These are phyloP conservation scores for Artemia sp. DNA, from an alignment of 2,888 invertebrate genomes.

Conservation along the genomic window DNA sequence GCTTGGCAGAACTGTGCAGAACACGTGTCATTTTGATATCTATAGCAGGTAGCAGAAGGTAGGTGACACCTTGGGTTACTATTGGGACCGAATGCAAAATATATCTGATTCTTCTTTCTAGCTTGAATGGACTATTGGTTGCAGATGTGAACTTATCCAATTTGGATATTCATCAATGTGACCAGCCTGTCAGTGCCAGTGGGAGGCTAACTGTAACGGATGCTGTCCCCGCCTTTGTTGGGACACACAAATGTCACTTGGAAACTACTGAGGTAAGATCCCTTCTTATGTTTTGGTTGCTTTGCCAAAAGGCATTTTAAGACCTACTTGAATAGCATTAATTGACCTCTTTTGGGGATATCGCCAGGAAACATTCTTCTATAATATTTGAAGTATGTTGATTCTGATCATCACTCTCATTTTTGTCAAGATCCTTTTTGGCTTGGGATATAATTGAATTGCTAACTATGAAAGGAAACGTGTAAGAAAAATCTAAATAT, in stretches of 20 bases:
- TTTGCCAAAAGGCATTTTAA: no score
- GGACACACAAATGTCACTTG: conserved; percentile 76
- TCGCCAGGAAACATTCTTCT: conserved; percentile 19
- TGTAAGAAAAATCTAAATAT: no score
- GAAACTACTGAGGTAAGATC: conserved; percentile 59
- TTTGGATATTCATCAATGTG: conserved; percentile 68
- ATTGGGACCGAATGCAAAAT: background rate
- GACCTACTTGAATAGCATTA: background rate
- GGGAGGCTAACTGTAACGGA: conserved; percentile 30
- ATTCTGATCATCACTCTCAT: conserved; percentile 17
- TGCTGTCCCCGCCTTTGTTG: conserved; percentile 61
- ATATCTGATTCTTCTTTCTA: background rate
- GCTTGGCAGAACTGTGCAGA: no score
- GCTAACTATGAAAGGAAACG: no score
- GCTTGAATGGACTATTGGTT: conserved; percentile 41
- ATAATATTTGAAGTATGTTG: conserved; percentile 11
- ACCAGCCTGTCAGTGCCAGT: conserved; percentile 25
- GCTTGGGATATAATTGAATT: no score
- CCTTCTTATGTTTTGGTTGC: conserved; percentile 47
- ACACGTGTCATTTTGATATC: no score
- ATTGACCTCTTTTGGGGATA: background rate
- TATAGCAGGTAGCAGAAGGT: no score
- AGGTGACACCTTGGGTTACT: background rate
- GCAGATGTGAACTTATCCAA: conserved; percentile 63
- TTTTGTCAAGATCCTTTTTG: no score